These are phyloP conservation scores for Ptilonorhynchus violaceus DNA, from an alignment of 2,113 vertebrate species.

Conservation along the genomic window DNA sequence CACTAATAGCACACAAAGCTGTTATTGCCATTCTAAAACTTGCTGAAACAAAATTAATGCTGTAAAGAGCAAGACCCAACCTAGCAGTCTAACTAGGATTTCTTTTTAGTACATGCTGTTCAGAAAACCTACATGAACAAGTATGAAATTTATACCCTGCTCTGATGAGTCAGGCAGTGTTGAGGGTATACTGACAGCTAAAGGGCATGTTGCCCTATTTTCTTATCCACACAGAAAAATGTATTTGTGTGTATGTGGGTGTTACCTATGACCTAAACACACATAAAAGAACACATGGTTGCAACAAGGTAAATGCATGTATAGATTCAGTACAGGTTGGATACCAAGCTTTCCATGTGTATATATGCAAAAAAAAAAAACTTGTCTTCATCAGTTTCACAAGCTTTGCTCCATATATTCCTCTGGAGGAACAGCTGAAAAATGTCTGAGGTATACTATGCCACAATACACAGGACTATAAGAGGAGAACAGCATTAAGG, in stretches of 20 bases:
- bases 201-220: not conserved
- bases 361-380: not conserved
- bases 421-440: not conserved
- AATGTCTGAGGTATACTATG: not conserved
- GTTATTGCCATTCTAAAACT: not conserved
- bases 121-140: not conserved
- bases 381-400: not conserved
- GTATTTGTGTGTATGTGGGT: accelerated
- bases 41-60: not conserved
- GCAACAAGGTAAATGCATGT: not conserved
- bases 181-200: not conserved
- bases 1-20: not conserved
- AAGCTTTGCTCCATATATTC: not conserved
- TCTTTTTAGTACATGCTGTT: not conserved
- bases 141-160: not conserved
- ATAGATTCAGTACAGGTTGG: not conserved
- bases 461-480: not conserved
- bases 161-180: not conserved
- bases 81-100: not conserved
- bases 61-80: not conserved
- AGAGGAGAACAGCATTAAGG: not conserved
- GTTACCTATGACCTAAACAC: not conserved
- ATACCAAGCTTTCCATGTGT: not conserved
- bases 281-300: not conserved
- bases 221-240: not conserved